phyloP scores from a whole-genome alignment of 2,888 invertebrate genomes.

The Tanypteryx hageni region DNA sequence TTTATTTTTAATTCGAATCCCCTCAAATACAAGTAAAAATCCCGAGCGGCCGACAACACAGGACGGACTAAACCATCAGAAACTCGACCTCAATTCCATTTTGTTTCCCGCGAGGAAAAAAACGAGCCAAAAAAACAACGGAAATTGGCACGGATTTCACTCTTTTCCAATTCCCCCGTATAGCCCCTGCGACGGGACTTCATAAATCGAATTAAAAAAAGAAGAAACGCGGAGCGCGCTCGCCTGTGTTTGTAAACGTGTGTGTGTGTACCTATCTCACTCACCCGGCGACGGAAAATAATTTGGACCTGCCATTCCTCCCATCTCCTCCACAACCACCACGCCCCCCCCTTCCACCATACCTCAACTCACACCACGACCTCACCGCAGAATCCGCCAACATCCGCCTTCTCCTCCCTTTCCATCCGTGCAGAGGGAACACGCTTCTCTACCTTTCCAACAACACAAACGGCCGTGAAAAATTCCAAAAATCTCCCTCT shows the following conservation, averaged over 20 bases:
- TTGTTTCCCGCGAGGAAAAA: neutral
- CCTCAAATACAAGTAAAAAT: too few relatives aligned
- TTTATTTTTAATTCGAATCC: neutral
- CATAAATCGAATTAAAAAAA: conserved; percentile 29
- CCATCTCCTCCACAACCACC: neutral
- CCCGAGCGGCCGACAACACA: neutral
- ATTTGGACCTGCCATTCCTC: neutral
- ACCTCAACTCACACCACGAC: too few relatives aligned
- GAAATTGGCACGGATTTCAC: conserved; percentile 42
- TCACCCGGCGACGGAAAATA: neutral
- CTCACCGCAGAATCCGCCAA: too few relatives aligned
- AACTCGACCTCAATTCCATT: conserved; percentile 22
- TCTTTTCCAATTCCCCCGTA: neutral
- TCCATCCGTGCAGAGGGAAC: too few relatives aligned
- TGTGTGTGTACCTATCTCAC: neutral
- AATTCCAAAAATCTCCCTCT: neutral
- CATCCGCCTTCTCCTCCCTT: too few relatives aligned
- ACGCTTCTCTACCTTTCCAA: too few relatives aligned
- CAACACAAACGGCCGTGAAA: neutral
- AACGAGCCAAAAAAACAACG: neutral
- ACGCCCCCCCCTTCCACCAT: too few relatives aligned
- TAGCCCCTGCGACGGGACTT: neutral
- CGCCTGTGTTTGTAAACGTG: neutral
- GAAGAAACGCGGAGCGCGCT: neutral
- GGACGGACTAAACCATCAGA: neutral